Evolutionary conservation across 2,113 vertebrate species (phyloP), one percentile per base, ranked within the genome.

Genomic region (Hemicordylus capensis): DNA sequence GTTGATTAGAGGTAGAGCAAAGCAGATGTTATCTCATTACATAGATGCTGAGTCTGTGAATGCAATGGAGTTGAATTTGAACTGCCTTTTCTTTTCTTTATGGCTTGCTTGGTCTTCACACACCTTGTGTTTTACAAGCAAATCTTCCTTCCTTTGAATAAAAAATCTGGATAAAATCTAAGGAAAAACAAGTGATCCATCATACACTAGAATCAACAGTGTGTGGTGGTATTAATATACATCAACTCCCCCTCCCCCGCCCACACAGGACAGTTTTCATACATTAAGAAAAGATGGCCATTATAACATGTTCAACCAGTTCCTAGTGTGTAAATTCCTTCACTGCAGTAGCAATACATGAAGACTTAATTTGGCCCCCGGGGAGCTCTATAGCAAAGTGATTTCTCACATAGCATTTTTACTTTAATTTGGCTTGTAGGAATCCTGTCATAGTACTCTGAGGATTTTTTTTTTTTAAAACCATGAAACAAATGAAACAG

Each of bases 1-100:
- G 0, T 28, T 90, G 39, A 76, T 64, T 78, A 39, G 10, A 91
- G 84, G 37, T 70, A 12, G 88, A 85, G 78, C 20, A 84, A 83
- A 58, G 67, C 75, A 82, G 15, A 67, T 81, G 0, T 1, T 15
- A 54, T 44, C 12, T 81, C 46, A 26, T 61, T 59, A 77, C 39
- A 2, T 19, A 46, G 0, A 20, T 11, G 80, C 64, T 24, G 61
- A 31, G 1, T 67, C 1, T 11, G 15, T 3, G 26, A 61, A 34
- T 70, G 87, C 7, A 48, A 1, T 15, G 83, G 22, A 9, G 1
- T 39, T 74, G 31, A 87, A 66, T 84, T 91, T 61, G 69, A 51
- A 80, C 81, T 76, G 15, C 7, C 0, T 31, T 66, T 80, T 2
- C 8, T 58, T 75, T 0, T 39, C n/a, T 79, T 0, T 4, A 46